Evolutionary conservation across 2,888 invertebrate species (phyloP).

Genomic region (Nysson spinosus): DNA sequence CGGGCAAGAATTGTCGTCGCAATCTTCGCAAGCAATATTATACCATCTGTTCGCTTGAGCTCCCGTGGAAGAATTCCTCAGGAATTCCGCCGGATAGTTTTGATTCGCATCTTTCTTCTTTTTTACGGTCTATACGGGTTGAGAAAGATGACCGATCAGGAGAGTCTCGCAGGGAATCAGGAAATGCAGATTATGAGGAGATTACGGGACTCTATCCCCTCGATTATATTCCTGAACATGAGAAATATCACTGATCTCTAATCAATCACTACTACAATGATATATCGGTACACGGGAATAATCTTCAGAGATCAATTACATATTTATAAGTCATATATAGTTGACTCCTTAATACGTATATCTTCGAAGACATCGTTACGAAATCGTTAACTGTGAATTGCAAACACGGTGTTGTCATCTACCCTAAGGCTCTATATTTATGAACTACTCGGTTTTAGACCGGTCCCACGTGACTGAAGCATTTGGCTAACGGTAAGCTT

Average conservation of each 20-base stretch:
- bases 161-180: background rate
- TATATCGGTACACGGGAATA: background rate
- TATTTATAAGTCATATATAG: too few species aligned
- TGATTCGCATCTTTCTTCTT: constrained; percentile 46
- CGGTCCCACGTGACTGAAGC: too few species aligned
- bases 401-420: too few species aligned
- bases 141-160: constrained; percentile 46
- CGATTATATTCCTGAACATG: constrained; percentile 42
- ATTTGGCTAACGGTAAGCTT: too few species aligned
- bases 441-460: too few species aligned
- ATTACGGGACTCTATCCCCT: constrained; percentile 26
- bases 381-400: too few species aligned
- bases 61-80: constrained; percentile 16
- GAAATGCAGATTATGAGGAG: constrained; percentile 1
- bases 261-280: constrained; percentile 7
- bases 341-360: too few species aligned
- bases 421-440: too few species aligned
- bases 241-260: constrained; percentile 31
- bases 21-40: constrained; percentile 16
- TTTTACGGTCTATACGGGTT: constrained; percentile 44
- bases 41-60: constrained; percentile 14
- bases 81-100: constrained; percentile 55
- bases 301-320: too few species aligned
- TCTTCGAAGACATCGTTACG: too few species aligned
- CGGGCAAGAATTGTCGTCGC: background rate